A percentile compares a stretch with the other conserved stretches of the same genome.
These are phyloP conservation scores for Corvus moneduloides DNA, from an alignment of 2,113 vertebrate genomes.

Conservation along the genomic window DNA sequence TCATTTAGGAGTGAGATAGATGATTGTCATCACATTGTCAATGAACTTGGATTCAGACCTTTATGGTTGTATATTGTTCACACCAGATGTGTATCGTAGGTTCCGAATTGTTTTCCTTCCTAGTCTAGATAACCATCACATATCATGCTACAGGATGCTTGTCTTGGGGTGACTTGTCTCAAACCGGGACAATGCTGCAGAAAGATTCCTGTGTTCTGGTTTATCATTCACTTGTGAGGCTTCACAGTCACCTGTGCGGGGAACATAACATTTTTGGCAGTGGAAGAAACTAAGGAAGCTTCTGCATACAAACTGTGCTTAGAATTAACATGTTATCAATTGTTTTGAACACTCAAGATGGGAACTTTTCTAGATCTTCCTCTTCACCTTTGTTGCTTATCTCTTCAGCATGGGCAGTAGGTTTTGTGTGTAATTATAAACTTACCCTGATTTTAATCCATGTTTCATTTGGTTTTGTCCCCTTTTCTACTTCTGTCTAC, in stretches of 20 bases:
- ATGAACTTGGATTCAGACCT: not conserved
- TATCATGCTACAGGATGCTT: not conserved
- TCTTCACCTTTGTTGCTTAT: not conserved
- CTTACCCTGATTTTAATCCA: not conserved
- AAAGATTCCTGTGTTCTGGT: not conserved
- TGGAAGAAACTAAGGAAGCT: not conserved
- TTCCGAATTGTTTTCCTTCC: not conserved
- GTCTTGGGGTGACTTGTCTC: too few species aligned
- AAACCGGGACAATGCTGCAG: not conserved
- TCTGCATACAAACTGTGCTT: not conserved
- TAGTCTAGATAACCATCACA: not conserved
- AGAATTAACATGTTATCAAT: not conserved
- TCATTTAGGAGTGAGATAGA: not conserved
- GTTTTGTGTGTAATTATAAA: not conserved
- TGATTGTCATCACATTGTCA: not conserved
- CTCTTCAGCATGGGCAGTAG: not conserved
- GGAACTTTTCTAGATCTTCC: not conserved
- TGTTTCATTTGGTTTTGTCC: not conserved
- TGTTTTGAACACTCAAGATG: not conserved
- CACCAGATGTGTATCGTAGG: accelerated
- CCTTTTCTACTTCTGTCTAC: not conserved
- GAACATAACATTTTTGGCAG: not conserved
- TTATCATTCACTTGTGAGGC: not conserved
- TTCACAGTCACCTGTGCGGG: not conserved
- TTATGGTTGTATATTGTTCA: not conserved